Evolutionary conservation across 2,797 vertebrate genomes (phyloP).

Genomic region (Pseudomugil gertrudae): DNA sequence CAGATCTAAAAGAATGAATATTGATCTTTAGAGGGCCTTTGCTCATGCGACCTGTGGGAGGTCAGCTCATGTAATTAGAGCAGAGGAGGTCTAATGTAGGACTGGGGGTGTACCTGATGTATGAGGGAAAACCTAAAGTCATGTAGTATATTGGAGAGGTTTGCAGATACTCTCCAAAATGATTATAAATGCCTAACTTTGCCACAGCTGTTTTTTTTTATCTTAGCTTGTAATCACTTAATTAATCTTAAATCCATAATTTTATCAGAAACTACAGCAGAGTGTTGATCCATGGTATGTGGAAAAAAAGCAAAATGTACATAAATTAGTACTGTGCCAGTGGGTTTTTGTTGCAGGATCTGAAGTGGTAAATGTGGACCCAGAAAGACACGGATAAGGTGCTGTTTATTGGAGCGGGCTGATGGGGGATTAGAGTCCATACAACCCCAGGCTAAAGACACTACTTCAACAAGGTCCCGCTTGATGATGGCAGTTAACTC

Average conservation of each 20-base stretch:
- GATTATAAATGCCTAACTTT: conserved; percentile 7
- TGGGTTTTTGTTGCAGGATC: conserved; percentile 47
- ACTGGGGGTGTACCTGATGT: conserved; percentile 37
- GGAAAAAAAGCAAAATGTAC: conserved; percentile 21
- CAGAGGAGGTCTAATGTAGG: conserved; percentile 68
- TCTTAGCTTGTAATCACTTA: conserved; percentile 1
- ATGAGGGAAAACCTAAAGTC: conserved; percentile 28
- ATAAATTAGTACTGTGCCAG: conserved; percentile 44
- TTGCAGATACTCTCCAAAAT: too few species aligned
- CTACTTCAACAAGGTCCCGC: conserved; percentile 42
- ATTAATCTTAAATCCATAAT: conserved; percentile 2
- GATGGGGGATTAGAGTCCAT: conserved; percentile 58
- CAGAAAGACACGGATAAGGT: conserved; percentile 64
- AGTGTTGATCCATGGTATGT: conserved; percentile 11
- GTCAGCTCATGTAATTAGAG: conserved; percentile 86
- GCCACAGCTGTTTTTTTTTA: neutral
- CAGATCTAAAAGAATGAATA: conserved; percentile 91
- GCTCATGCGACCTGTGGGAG: conserved; percentile 83
- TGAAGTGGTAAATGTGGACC: conserved; percentile 55
- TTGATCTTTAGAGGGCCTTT: conserved; percentile 83
- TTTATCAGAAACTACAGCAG: conserved; percentile 25
- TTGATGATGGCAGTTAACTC: conserved; percentile 51
- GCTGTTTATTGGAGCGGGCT: conserved; percentile 61
- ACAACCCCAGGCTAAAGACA: conserved; percentile 58
- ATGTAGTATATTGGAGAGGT: too few species aligned